Percentiles rank a stretch among this genome's conserved stretches.
Evolutionary conservation across 2,888 invertebrate species (phyloP).

Genomic region (Xanthia icteritia): DNA sequence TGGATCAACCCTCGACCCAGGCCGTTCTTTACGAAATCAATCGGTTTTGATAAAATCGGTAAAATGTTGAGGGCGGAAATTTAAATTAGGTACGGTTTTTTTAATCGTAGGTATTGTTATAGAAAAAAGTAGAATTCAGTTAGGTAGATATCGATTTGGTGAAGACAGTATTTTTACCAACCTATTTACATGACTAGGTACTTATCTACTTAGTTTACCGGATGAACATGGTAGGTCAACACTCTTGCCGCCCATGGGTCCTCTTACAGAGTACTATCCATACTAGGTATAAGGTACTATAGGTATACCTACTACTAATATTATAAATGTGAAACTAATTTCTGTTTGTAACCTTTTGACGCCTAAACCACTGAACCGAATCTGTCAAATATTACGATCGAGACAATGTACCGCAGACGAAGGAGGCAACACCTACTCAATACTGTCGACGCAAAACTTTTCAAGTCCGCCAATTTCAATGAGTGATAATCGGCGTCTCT

Average conservation of each 20-base stretch:
- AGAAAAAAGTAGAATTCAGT: background rate
- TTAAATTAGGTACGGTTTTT: conserved; percentile 8
- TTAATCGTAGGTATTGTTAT: background rate
- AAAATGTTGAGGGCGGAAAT: conserved; percentile 30
- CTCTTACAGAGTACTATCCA: background rate
- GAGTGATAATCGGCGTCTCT: no score
- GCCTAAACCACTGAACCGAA: background rate
- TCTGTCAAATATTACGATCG: no score
- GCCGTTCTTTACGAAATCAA: conserved; percentile 42
- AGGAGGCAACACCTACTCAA: background rate
- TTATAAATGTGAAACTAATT: background rate
- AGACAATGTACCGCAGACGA: background rate
- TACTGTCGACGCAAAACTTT: background rate
- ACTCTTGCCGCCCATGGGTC: background rate
- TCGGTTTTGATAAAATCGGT: conserved; percentile 68
- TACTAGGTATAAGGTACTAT: background rate
- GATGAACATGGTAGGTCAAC: background rate
- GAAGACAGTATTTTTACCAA: background rate
- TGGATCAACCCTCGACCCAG: conserved; percentile 61
- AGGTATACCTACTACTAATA: background rate
- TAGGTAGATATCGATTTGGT: background rate
- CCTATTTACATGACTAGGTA: no score
- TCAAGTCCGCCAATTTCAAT: no score
- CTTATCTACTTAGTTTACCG: background rate
- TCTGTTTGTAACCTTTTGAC: background rate